phyloP scores from a whole-genome alignment of 2,797 vertebrate species.

The Tragelaphus oryx region DNA sequence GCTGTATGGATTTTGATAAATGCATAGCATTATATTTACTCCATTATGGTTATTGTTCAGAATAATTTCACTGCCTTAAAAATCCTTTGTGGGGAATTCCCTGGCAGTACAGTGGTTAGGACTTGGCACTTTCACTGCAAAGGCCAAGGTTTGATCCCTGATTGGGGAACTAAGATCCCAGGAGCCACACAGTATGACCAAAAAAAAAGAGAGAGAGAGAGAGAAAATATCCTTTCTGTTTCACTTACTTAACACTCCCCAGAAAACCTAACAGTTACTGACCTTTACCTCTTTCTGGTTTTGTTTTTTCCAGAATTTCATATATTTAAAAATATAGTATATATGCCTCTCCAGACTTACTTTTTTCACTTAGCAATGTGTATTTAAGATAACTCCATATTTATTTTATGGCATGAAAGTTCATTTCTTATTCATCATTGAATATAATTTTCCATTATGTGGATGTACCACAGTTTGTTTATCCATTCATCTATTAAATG shows the following conservation, averaged over 20 bases:
- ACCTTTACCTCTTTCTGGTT: background rate
- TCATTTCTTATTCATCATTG: background rate
- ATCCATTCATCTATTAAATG: background rate
- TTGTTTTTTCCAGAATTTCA: background rate
- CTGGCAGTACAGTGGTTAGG: background rate
- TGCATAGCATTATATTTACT: background rate
- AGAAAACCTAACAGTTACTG: background rate
- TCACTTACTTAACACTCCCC: background rate
- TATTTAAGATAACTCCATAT: background rate
- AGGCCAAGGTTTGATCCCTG: background rate
- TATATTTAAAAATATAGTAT: background rate
- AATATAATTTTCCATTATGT: background rate
- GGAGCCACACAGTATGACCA: background rate
- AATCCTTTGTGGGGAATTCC: background rate
- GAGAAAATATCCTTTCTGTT: background rate
- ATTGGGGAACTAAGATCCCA: background rate
- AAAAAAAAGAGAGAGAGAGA: background rate
- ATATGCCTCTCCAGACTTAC: background rate
- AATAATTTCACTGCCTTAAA: background rate
- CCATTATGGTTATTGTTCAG: background rate
- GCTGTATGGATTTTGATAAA: background rate
- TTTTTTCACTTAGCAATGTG: background rate
- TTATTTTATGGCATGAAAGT: background rate
- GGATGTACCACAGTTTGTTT: background rate
- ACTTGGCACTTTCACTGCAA: background rate